Evolutionary conservation across 2,113 vertebrate species (phyloP).

Genomic region (Orthonyx spaldingii): DNA sequence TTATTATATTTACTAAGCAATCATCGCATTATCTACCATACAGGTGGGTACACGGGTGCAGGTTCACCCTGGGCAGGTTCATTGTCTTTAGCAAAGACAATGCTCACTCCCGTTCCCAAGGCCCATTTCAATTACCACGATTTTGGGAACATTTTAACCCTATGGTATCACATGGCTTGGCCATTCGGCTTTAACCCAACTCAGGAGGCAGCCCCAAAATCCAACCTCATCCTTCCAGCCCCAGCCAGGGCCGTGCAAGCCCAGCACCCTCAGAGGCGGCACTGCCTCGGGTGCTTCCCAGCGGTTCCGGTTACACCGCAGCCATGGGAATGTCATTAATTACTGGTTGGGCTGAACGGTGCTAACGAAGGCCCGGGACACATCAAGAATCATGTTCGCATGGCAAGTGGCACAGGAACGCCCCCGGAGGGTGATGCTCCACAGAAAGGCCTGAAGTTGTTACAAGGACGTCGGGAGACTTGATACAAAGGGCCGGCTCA

Average conservation of each 20-base stretch:
- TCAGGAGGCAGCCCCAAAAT: background rate
- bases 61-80: no score
- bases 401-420: slow-evolving; percentile 16
- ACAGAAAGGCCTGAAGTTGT: slow-evolving; percentile 61
- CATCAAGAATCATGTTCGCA: slow-evolving; percentile 44
- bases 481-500: slow-evolving; percentile 38
- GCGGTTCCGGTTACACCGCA: background rate
- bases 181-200: background rate
- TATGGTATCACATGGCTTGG: no score
- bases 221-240: background rate
- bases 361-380: background rate
- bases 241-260: background rate
- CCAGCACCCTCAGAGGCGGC: background rate
- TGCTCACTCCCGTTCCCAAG: no score
- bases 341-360: background rate
- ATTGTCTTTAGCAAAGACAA: no score
- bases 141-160: no score
- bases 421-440: slow-evolving; percentile 17
- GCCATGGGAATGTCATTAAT: slow-evolving; percentile 2
- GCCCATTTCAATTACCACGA: no score
- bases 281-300: background rate
- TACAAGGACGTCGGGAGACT: slow-evolving; percentile 47
- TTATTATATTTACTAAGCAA: no score
- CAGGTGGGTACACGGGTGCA: no score
- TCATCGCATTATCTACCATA: no score